Evolutionary conservation across 2,888 invertebrate species (phyloP).

Genomic region (Protophormia terraenovae): DNA sequence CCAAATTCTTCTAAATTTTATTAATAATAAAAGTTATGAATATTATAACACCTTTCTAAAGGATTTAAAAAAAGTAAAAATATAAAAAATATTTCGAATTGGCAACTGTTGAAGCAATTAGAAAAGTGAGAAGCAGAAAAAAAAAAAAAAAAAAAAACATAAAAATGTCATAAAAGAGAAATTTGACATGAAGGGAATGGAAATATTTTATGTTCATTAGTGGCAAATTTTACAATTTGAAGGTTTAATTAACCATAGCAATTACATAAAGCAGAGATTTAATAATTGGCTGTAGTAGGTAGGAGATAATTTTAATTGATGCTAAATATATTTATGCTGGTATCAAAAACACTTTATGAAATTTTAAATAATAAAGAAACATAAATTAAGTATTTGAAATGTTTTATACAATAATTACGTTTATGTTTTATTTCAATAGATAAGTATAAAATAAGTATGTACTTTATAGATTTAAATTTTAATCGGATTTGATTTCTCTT

Average conservation of each 20-base stretch:
- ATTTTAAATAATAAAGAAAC: neutral
- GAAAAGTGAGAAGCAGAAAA: neutral
- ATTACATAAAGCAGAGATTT: neutral
- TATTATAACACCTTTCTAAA: slow-evolving; percentile 34
- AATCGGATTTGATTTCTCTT: neutral
- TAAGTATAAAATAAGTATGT: too few relatives aligned
- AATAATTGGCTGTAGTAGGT: neutral
- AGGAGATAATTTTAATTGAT: too few relatives aligned
- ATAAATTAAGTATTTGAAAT: neutral
- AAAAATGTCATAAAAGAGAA: neutral
- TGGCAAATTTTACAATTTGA: slow-evolving; percentile 1
- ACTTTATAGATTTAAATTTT: neutral
- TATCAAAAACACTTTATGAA: too few relatives aligned
- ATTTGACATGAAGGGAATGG: too few relatives aligned
- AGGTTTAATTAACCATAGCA: neutral
- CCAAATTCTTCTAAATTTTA: slow-evolving; percentile 32
- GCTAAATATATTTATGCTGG: too few relatives aligned
- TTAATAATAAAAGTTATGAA: slow-evolving; percentile 28
- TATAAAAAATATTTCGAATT: neutral
- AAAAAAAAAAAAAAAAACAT: neutral
- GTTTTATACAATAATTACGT: neutral
- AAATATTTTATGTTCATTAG: neutral
- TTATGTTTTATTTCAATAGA: neutral
- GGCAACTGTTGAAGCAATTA: slow-evolving; percentile 24
- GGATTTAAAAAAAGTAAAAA: neutral